Percentiles rank a stretch among this genome's conserved stretches.
Evolutionary conservation across 2,888 invertebrate genomes (phyloP).

Genomic region (Xylota sylvarum): DNA sequence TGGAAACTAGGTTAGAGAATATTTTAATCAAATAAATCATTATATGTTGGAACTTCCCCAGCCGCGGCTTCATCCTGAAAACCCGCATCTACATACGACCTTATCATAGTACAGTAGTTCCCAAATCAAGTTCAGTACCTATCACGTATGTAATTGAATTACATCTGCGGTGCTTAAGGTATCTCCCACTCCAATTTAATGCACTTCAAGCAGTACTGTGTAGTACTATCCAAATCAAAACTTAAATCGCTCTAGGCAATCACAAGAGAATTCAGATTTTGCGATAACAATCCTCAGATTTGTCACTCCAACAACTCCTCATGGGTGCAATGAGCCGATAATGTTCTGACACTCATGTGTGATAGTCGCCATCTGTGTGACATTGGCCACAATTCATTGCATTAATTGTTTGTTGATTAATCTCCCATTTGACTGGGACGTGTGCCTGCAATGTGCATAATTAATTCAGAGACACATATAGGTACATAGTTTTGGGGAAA

Average conservation of each 20-base stretch:
- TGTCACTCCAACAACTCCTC: constrained; percentile 63
- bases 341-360: constrained; percentile 61
- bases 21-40: no score
- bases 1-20: no score
- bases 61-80: no score
- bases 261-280: constrained; percentile 9
- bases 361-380: constrained; percentile 44
- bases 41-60: no score
- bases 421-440: constrained; percentile 50
- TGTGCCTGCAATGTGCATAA: constrained; percentile 57
- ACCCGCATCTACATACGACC: no score
- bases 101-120: no score
- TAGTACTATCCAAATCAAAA: neutral
- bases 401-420: constrained; percentile 74
- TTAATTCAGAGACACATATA: constrained; percentile 54
- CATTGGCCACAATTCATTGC: constrained; percentile 62
- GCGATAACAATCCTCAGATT: constrained; percentile 47
- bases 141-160: neutral
- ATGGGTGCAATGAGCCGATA: constrained; percentile 62
- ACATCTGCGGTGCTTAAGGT: neutral
- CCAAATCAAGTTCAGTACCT: neutral
- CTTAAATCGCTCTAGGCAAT: neutral
- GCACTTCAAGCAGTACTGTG: neutral
- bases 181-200: neutral
- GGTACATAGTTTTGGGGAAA: no score